Conservation (phyloP, 2,113 vertebrate genomes). For the Mormyrus iriodes region DNA sequence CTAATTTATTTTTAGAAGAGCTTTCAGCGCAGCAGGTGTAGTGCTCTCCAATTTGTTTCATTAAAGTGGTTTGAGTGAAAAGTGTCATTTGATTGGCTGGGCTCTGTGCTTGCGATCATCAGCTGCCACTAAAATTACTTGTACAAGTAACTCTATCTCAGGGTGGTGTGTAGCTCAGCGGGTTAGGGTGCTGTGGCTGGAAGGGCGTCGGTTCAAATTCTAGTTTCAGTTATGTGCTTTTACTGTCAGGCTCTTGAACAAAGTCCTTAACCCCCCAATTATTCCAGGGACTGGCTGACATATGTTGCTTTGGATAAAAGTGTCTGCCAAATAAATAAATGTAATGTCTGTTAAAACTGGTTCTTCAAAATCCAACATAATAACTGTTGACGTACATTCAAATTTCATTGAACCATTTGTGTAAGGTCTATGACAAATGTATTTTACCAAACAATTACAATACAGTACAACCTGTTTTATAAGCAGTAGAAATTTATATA, state of each 20-base stretch:
- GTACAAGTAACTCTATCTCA: neutral
- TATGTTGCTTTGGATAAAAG: neutral
- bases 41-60: neutral
- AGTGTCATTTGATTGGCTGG: neutral
- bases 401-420: neutral
- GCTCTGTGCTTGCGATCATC: neutral
- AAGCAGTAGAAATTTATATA: neutral
- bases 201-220: neutral
- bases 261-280: neutral
- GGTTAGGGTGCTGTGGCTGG: neutral
- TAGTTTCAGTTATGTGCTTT: neutral
- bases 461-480: neutral
- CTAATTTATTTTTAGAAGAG: constrained; percentile 9
- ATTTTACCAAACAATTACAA: neutral
- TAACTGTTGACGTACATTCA: neutral
- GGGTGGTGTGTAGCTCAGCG: neutral
- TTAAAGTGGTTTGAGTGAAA: neutral
- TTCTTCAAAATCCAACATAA: neutral
- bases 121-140: neutral
- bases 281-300: neutral
- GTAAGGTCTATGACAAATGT: neutral
- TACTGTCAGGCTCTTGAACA: neutral
- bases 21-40: neutral
- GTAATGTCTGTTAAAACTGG: neutral
- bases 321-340: neutral